phyloP scores from a whole-genome alignment of 2,888 invertebrate genomes.

The Nesidiocoris tenuis region DNA sequence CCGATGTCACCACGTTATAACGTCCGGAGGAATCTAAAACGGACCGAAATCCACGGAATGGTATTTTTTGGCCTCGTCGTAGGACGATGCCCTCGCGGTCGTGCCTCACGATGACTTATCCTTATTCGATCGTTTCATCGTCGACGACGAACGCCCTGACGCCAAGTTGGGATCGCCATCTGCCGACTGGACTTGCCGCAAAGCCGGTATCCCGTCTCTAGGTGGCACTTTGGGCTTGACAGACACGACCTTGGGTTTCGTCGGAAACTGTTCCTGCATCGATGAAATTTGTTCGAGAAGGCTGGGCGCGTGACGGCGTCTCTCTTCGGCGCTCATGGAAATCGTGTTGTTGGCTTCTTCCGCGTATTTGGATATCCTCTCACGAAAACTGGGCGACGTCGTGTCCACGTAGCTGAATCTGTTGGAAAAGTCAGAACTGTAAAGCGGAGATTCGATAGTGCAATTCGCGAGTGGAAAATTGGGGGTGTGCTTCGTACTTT shows the following conservation, averaged over 20 bases:
- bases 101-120: conserved; percentile 31
- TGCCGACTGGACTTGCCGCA: conserved; percentile 24
- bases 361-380: conserved; percentile 47
- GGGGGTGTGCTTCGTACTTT: no score
- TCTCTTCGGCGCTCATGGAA: conserved; percentile 43
- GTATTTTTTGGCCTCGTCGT: neutral
- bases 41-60: conserved; percentile 13
- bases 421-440: no score
- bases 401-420: conserved; percentile 50
- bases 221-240: conserved; percentile 49
- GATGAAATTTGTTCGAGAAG: conserved; percentile 47
- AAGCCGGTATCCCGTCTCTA: conserved; percentile 19
- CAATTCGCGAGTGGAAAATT: no score
- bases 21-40: neutral
- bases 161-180: conserved; percentile 21
- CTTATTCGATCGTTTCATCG: conserved; percentile 24
- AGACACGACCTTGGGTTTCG: conserved; percentile 50
- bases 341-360: conserved; percentile 45
- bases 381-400: conserved; percentile 51
- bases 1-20: neutral
- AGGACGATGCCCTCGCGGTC: neutral
- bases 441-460: neutral
- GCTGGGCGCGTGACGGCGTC: conserved; percentile 45
- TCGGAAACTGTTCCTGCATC: conserved; percentile 49
- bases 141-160: neutral